Evolutionary conservation across 2,797 vertebrate species (phyloP), one percentile per base, ranked within the genome.

Genomic region (Discoglossus pictus): DNA sequence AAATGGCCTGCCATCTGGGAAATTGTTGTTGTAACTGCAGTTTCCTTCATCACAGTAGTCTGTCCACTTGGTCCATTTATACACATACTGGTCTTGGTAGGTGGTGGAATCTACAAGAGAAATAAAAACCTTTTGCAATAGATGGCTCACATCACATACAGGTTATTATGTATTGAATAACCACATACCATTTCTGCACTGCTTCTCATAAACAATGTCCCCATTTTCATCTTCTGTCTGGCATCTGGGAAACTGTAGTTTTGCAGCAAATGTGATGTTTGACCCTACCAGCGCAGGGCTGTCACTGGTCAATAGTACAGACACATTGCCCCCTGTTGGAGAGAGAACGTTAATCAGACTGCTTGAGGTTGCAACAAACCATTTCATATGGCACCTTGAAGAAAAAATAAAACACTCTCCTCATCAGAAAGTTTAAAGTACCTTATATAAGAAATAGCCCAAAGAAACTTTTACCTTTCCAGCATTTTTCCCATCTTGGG

Each of bases 231-330:
- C 90, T 78, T 95, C 94, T 68, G 82, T 90, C 82, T 93, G 93
- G 74, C 95, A 97, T 4, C 83, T 89, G 13, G 94, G 92, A 64
- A 93, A 89, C 75, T 90, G 85, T 50, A 99, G 86, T 47, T 79
- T 92, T 4, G 93, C 93, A 1, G 68, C 83, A 78, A 99, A 98
- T 0, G 90, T 85, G 61, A 98, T 24, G 0, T 77, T 76, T 12
- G 96, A 97, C 62, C 95, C 95, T 6, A 93, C 88, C 21, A 99
- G 87, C 1, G 93, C 93, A 0, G 95, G 97, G 18, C 94, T 92
- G 62, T 98, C 91, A 18, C 88, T 95, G 64, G 89, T 93, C 80
- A 99, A 65, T 39, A 73, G 86, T 0, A 89, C 92, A 31, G 75
- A 86, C 11, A 92, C 83, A 52, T 78, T 90, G 64, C 91, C 94